These are phyloP conservation scores for Labeo rohita DNA, from an alignment of 2,113 vertebrate genomes.

Conservation along the genomic window DNA sequence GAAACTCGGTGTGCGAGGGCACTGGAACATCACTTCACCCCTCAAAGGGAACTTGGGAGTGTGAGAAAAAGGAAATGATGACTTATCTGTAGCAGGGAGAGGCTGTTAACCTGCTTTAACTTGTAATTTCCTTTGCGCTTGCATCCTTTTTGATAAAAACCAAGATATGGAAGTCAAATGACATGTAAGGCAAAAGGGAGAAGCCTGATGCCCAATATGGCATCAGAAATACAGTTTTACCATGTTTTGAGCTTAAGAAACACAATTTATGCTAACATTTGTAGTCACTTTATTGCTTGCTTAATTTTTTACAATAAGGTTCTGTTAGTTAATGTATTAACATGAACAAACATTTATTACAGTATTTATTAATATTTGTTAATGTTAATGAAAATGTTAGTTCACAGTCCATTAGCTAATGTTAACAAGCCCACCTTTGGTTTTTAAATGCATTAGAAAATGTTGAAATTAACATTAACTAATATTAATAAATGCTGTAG, in stretches of 20 bases:
- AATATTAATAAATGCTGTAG: no score
- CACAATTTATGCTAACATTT: not conserved
- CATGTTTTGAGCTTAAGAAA: not conserved
- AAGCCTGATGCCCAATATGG: not conserved
- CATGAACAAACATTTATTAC: no score
- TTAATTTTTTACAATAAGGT: no score
- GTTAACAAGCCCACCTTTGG: no score
- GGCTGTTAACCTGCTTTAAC: conserved; percentile 50
- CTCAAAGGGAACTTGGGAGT: conserved; percentile 54
- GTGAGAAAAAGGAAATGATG: conserved; percentile 67
- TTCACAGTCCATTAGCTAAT: no score
- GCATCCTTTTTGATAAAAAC: conserved; percentile 42
- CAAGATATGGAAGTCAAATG: not conserved
- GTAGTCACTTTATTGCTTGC: not conserved
- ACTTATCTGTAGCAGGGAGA: conserved; percentile 11
- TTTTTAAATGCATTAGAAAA: no score
- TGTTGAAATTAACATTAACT: no score
- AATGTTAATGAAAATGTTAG: no score
- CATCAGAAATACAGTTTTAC: not conserved
- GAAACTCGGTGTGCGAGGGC: conserved; percentile 21
- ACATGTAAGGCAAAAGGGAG: not conserved
- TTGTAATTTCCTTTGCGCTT: conserved; percentile 44
- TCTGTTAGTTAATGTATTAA: no score
- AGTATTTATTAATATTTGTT: no score
- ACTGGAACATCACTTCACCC: conserved; percentile 20